phyloP scores from a whole-genome alignment of 2,888 invertebrate genomes.

The Ormyrus nitidulus region DNA sequence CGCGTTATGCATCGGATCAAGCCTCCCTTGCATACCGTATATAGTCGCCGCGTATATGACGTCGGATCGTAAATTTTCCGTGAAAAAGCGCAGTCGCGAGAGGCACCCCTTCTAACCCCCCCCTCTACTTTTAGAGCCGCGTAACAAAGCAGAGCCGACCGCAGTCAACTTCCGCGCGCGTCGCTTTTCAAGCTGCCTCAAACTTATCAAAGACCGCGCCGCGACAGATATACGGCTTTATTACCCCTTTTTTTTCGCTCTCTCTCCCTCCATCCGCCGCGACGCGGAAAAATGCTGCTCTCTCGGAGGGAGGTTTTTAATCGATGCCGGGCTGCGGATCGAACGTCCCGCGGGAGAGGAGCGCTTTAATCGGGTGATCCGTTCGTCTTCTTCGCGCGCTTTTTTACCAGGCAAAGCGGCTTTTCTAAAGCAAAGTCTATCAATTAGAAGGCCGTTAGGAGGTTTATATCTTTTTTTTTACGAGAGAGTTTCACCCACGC shows the following conservation, averaged over 20 bases:
- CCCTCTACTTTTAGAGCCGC: neutral
- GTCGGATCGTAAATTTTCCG: conserved; percentile 49
- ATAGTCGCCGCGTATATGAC: neutral
- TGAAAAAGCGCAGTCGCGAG: conserved; percentile 4
- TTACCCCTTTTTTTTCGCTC: neutral
- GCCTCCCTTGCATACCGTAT: neutral
- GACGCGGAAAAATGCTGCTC: too few relatives aligned
- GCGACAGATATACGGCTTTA: neutral
- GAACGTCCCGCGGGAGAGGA: too few relatives aligned
- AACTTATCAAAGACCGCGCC: conserved; percentile 20
- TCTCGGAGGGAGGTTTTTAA: too few relatives aligned
- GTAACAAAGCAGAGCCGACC: conserved; percentile 11
- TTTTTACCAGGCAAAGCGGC: too few relatives aligned
- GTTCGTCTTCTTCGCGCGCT: too few relatives aligned
- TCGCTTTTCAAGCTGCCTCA: conserved; percentile 24
- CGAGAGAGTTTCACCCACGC: neutral
- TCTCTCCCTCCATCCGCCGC: neutral
- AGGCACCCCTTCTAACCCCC: neutral
- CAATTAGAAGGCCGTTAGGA: too few relatives aligned
- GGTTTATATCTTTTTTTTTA: neutral
- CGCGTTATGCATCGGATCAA: conserved; percentile 50
- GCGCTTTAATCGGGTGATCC: too few relatives aligned
- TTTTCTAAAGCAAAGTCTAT: too few relatives aligned
- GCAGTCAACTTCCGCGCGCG: conserved; percentile 9
- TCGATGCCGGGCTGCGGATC: too few relatives aligned